Conservation (phyloP, 2,888 invertebrate genomes). For the Syrista parreyssii region DNA sequence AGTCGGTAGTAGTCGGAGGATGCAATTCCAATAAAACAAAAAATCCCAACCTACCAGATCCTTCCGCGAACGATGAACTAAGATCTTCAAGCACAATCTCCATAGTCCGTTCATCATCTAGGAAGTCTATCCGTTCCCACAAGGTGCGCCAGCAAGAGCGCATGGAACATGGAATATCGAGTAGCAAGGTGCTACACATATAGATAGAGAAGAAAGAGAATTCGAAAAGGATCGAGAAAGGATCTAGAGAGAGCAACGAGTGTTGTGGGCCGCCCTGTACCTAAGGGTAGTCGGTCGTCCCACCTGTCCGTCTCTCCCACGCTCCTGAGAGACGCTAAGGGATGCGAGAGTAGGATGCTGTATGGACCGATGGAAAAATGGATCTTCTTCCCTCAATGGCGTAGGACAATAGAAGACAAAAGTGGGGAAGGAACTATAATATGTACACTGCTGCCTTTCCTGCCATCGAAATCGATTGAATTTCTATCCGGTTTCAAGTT, state of each 20-base stretch:
- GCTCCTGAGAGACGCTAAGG: conserved; percentile 41
- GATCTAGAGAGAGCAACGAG: conserved; percentile 26
- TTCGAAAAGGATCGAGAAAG: conserved; percentile 21
- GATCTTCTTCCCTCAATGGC: conserved; percentile 33
- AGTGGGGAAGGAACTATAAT: conserved; percentile 11
- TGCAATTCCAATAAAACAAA: background rate
- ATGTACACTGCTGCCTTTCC: conserved; percentile 25
- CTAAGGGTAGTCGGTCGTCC: conserved; percentile 25
- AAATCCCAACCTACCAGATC: background rate
- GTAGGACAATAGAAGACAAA: conserved; percentile 26
- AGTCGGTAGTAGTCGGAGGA: too few species aligned
- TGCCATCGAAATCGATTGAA: conserved; percentile 40
- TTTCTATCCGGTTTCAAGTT: conserved; percentile 29
- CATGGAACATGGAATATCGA: conserved; percentile 42
- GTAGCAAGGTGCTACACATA: conserved; percentile 53
- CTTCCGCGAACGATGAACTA: background rate
- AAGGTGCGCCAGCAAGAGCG: conserved; percentile 46
- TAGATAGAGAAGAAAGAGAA: conserved; percentile 35
- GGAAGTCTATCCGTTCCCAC: conserved; percentile 45
- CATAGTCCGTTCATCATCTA: background rate
- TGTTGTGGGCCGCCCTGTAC: conserved; percentile 24
- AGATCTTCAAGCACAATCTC: background rate
- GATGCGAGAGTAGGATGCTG: conserved; percentile 16
- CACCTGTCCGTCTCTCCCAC: conserved; percentile 64
- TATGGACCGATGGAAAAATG: conserved; percentile 40